phyloP scores from a whole-genome alignment of 2,888 invertebrate genomes.

The Lissonota sp. region DNA sequence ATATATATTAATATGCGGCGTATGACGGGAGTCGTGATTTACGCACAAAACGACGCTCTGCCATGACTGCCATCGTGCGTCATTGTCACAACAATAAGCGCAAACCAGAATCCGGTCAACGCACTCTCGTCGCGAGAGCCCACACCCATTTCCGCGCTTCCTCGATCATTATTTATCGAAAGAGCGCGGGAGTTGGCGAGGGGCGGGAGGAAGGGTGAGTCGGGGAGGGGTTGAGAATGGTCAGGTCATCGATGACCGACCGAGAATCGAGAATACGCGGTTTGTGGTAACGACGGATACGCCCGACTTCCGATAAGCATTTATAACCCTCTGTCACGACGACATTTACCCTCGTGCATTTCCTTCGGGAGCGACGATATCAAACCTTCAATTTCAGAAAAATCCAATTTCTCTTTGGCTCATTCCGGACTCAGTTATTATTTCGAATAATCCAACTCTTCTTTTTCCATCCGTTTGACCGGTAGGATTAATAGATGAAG shows the following conservation, averaged over 20 bases:
- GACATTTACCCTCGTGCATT: slow-evolving; percentile 42
- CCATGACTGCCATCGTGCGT: slow-evolving; percentile 63
- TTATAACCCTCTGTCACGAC: slow-evolving; percentile 51
- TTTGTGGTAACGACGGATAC: slow-evolving; percentile 46
- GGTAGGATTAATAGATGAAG: too few relatives aligned
- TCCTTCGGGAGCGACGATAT: slow-evolving; percentile 31
- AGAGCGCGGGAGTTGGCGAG: neutral
- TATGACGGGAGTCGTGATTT: slow-evolving; percentile 67
- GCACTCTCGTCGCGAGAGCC: slow-evolving; percentile 38
- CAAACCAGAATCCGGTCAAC: slow-evolving; percentile 39
- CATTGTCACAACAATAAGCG: slow-evolving; percentile 69
- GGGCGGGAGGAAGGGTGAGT: neutral
- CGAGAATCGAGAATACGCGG: slow-evolving; percentile 49
- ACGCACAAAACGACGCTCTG: slow-evolving; percentile 63
- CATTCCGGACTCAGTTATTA: neutral
- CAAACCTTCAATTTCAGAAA: slow-evolving; percentile 11
- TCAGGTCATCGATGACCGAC: slow-evolving; percentile 50
- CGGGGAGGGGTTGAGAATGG: neutral
- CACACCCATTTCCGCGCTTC: slow-evolving; percentile 34
- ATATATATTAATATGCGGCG: neutral
- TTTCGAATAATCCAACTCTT: slow-evolving; percentile 7
- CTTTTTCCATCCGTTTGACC: neutral
- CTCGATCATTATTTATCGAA: slow-evolving; percentile 55
- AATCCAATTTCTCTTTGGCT: neutral
- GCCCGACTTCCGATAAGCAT: slow-evolving; percentile 47